phyloP scores from a whole-genome alignment of 2,888 invertebrate species.

The Parascotia fuliginaria region DNA sequence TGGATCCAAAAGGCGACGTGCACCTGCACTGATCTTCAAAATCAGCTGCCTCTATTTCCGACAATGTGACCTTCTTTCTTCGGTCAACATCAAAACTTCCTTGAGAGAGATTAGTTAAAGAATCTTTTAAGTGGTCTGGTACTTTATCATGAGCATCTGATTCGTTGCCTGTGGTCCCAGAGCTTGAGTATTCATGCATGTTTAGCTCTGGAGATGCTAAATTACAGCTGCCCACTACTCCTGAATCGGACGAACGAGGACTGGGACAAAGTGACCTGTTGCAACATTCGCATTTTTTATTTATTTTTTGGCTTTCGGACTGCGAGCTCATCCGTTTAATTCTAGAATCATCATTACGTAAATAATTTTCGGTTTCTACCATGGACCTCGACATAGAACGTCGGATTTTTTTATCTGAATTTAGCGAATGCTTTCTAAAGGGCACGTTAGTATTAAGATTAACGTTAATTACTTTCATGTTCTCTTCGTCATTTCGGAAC shows the following conservation, averaged over 20 bases:
- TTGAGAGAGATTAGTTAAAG: slow-evolving; percentile 62
- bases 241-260: slow-evolving; percentile 92
- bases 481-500: slow-evolving; percentile 83
- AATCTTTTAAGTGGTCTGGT: slow-evolving; percentile 57
- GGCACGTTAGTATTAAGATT: slow-evolving; percentile 74
- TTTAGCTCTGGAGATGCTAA: slow-evolving; percentile 90
- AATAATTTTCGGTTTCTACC: slow-evolving; percentile 72
- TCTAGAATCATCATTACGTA: slow-evolving; percentile 59
- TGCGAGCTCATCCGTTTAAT: slow-evolving; percentile 78
- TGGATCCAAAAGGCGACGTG: slow-evolving; percentile 90
- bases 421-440: slow-evolving; percentile 85
- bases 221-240: slow-evolving; percentile 93
- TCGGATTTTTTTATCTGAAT: slow-evolving; percentile 86
- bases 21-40: slow-evolving; percentile 90
- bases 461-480: slow-evolving; percentile 74
- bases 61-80: slow-evolving; percentile 78
- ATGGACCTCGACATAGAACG: slow-evolving; percentile 77
- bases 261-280: slow-evolving; percentile 88
- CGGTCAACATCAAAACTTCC: slow-evolving; percentile 61
- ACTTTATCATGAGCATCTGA: slow-evolving; percentile 71
- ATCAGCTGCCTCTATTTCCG: slow-evolving; percentile 86
- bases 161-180: slow-evolving; percentile 65
- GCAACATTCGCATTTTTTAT: slow-evolving; percentile 85
- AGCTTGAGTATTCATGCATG: slow-evolving; percentile 65
- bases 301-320: slow-evolving; percentile 68